Conservation (phyloP, 2,888 invertebrate genomes). For the Alloscopus bannaensis region DNA sequence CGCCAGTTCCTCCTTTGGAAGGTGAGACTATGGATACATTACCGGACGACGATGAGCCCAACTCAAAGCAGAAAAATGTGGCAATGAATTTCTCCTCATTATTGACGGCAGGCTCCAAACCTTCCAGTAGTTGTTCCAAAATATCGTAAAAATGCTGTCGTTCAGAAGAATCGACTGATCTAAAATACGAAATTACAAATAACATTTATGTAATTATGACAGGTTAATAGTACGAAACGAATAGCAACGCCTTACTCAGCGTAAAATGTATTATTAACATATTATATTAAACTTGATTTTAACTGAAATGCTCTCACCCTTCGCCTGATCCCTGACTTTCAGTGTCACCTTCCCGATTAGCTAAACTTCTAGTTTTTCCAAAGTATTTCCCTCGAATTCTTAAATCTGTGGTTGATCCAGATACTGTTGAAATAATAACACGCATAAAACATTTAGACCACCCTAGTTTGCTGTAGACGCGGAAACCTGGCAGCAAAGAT, state of each 20-base stretch:
- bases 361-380: slow-evolving; percentile 72
- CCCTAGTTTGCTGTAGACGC: background rate
- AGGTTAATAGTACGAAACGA: background rate
- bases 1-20: slow-evolving; percentile 74
- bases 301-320: slow-evolving; percentile 59
- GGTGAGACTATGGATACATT: slow-evolving; percentile 67
- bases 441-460: background rate
- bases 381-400: slow-evolving; percentile 71
- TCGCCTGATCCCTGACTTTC: slow-evolving; percentile 73
- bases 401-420: slow-evolving; percentile 68
- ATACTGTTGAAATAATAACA: slow-evolving; percentile 52
- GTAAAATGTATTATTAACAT: slow-evolving; percentile 5
- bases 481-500: background rate
- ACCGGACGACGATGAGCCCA: slow-evolving; percentile 60
- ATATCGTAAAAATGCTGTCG: slow-evolving; percentile 79
- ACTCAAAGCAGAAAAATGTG: slow-evolving; percentile 70
- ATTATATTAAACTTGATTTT: slow-evolving; percentile 4
- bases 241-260: background rate
- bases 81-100: slow-evolving; percentile 72
- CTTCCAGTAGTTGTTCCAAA: slow-evolving; percentile 88
- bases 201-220: background rate
- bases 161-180: slow-evolving; percentile 72
- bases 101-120: slow-evolving; percentile 72
- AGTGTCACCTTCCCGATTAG: slow-evolving; percentile 72
- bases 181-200: slow-evolving; percentile 26